A percentile compares a stretch with the other conserved stretches of the same genome.
These are phyloP conservation scores for Drosophila robusta DNA, from an alignment of 2,888 invertebrate genomes.

Conservation along the genomic window DNA sequence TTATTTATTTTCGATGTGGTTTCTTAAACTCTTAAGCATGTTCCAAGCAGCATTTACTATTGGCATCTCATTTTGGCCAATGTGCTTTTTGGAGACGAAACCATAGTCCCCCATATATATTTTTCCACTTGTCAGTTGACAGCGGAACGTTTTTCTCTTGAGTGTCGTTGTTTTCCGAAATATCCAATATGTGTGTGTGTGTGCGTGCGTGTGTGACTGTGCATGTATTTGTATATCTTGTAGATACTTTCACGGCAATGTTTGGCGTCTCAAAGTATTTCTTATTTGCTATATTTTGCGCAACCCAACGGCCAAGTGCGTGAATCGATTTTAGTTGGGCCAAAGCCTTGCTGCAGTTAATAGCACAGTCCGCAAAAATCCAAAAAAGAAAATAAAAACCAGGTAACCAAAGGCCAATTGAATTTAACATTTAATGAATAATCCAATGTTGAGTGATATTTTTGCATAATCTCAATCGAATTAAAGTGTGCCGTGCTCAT, in stretches of 20 bases:
- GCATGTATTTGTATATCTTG: slow-evolving; percentile 30
- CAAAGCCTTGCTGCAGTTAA: slow-evolving; percentile 80
- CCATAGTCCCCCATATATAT: slow-evolving; percentile 21
- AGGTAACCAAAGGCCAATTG: slow-evolving; percentile 42
- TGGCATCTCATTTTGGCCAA: slow-evolving; percentile 64
- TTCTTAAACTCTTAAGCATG: slow-evolving; percentile 45
- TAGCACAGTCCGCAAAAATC: slow-evolving; percentile 61
- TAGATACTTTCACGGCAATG: slow-evolving; percentile 52
- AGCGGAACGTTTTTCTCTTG: slow-evolving; percentile 47
- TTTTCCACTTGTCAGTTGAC: slow-evolving; percentile 54
- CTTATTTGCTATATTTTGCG: slow-evolving; percentile 60
- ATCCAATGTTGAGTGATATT: slow-evolving; percentile 27
- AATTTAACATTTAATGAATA: background rate
- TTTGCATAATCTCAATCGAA: slow-evolving; percentile 49
- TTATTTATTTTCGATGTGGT: slow-evolving; percentile 77
- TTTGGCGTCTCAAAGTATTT: slow-evolving; percentile 50
- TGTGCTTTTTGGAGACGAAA: slow-evolving; percentile 29
- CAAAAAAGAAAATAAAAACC: slow-evolving; percentile 13
- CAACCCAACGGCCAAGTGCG: slow-evolving; percentile 61
- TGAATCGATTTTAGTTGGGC: slow-evolving; percentile 77
- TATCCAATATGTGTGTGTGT: slow-evolving; percentile 7
- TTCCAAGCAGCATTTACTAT: slow-evolving; percentile 38
- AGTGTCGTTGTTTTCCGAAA: slow-evolving; percentile 38
- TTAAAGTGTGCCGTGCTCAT: slow-evolving; percentile 70
- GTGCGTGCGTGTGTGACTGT: slow-evolving; percentile 11